Evolutionary conservation across 2,888 invertebrate species (phyloP).

Genomic region (Spicauda simplicius): DNA sequence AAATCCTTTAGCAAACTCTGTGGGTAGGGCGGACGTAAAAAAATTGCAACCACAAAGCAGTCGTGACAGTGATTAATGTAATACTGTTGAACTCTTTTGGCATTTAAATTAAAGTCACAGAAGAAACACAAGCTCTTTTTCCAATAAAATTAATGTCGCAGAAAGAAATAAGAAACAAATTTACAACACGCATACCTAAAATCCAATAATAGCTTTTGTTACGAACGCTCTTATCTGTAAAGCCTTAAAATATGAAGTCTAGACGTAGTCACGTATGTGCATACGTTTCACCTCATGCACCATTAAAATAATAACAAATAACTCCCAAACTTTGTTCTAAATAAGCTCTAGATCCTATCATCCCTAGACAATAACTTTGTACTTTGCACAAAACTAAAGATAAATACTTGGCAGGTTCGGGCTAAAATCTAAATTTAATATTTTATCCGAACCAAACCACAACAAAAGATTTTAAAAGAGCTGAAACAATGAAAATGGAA

Average conservation of each 20-base stretch:
- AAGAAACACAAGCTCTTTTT: too few relatives aligned
- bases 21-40: too few relatives aligned
- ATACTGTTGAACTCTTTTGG: too few relatives aligned
- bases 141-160: too few relatives aligned
- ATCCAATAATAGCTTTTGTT: slow-evolving; percentile 1
- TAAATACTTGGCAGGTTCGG: not conserved
- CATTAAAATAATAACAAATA: slow-evolving; percentile 21
- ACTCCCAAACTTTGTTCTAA: slow-evolving; percentile 12
- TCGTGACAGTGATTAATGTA: too few relatives aligned
- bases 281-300: slow-evolving; percentile 18
- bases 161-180: not conserved
- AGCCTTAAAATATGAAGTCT: slow-evolving; percentile 21
- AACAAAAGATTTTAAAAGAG: slow-evolving; percentile 14
- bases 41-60: too few relatives aligned
- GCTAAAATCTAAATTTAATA: slow-evolving; percentile 19
- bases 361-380: not conserved
- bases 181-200: not conserved
- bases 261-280: slow-evolving; percentile 33
- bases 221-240: slow-evolving; percentile 17
- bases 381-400: not conserved
- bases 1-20: too few relatives aligned
- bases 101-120: too few relatives aligned
- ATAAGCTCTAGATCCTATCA: not conserved
- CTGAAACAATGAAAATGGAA: slow-evolving; percentile 24
- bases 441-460: slow-evolving; percentile 8